A percentile compares a stretch with the other conserved stretches of the same genome.
Evolutionary conservation across 1,140 invertebrate species (phyloP).

Genomic region (Dermatophagoides farinae): DNA sequence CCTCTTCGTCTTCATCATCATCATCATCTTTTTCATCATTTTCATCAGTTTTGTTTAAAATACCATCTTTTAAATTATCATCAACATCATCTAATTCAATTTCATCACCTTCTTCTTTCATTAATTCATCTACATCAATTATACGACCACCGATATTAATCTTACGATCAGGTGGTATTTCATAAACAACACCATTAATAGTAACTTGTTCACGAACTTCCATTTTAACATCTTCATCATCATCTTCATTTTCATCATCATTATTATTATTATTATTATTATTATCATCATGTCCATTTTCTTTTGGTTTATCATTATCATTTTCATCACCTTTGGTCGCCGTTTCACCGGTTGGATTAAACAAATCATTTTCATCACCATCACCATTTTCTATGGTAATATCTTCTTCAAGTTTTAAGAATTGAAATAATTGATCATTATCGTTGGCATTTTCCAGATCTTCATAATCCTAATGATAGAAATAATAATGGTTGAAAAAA

Average conservation of each 20-base stretch:
- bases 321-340: slow-evolving; percentile 12
- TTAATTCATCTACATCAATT: slow-evolving; percentile 9
- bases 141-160: slow-evolving; percentile 1
- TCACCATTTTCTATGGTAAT: slow-evolving; percentile 17
- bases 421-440: slow-evolving; percentile 64
- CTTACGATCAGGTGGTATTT: slow-evolving; percentile 1
- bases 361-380: slow-evolving; percentile 10
- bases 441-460: slow-evolving; percentile 77
- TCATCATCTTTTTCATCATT: slow-evolving; percentile 1
- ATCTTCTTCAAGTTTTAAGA: slow-evolving; percentile 31
- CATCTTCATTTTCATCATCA: slow-evolving; percentile 23
- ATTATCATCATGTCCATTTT: slow-evolving; percentile 22
- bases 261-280: slow-evolving; percentile 19
- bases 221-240: slow-evolving; percentile 21
- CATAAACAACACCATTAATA: not conserved
- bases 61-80: not conserved
- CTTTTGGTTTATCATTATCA: slow-evolving; percentile 21
- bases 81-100: not conserved
- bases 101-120: not conserved
- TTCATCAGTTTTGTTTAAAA: not conserved
- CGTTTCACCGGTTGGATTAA: not conserved
- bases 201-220: slow-evolving; percentile 15
- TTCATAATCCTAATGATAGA: slow-evolving; percentile 56
- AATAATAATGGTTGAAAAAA: not conserved
- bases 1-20: slow-evolving; percentile 18